phyloP scores from a whole-genome alignment of 2,888 invertebrate genomes.

The Ashinkailepas kermadecensis region DNA sequence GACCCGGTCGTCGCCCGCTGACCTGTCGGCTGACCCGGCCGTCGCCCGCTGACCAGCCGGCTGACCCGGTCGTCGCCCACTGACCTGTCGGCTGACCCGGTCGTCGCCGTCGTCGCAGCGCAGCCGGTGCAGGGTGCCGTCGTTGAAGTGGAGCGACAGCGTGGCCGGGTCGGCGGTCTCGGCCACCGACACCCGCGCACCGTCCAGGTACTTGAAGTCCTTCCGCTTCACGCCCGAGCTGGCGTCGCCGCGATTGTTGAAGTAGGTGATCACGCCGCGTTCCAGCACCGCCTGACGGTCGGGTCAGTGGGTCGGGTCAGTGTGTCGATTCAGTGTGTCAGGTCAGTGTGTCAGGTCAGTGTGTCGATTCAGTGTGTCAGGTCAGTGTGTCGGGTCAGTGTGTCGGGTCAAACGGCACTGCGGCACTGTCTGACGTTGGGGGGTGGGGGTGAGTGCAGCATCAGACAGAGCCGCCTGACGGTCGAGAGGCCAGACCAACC shows the following conservation, averaged over 20 bases:
- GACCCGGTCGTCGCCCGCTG: conserved; percentile 43
- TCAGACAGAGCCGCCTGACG: too few relatives aligned
- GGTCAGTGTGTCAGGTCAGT: too few relatives aligned
- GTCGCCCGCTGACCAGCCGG: conserved; percentile 39
- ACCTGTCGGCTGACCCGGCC: conserved; percentile 26
- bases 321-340: too few relatives aligned
- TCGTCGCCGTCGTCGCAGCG: conserved; percentile 34
- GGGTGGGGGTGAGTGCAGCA: too few relatives aligned
- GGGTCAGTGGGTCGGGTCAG: background rate
- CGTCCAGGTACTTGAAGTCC: conserved; percentile 58
- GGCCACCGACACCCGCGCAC: conserved; percentile 46
- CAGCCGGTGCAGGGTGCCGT: conserved; percentile 50
- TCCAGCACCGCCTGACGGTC: conserved; percentile 53
- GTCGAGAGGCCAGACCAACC: too few relatives aligned
- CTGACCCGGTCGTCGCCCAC: conserved; percentile 46
- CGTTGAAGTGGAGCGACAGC: conserved; percentile 50
- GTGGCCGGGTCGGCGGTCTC: conserved; percentile 44
- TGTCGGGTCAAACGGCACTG: too few relatives aligned
- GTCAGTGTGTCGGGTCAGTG: too few relatives aligned
- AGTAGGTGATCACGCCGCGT: conserved; percentile 57
- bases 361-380: too few relatives aligned
- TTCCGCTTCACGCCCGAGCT: conserved; percentile 51
- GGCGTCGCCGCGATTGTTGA: conserved; percentile 55
- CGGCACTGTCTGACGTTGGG: too few relatives aligned
- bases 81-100: conserved; percentile 44